Percentiles rank a stretch among this genome's conserved stretches.
These are phyloP conservation scores for Ameiurus melas DNA, from an alignment of 2,113 vertebrate species.

Conservation along the genomic window DNA sequence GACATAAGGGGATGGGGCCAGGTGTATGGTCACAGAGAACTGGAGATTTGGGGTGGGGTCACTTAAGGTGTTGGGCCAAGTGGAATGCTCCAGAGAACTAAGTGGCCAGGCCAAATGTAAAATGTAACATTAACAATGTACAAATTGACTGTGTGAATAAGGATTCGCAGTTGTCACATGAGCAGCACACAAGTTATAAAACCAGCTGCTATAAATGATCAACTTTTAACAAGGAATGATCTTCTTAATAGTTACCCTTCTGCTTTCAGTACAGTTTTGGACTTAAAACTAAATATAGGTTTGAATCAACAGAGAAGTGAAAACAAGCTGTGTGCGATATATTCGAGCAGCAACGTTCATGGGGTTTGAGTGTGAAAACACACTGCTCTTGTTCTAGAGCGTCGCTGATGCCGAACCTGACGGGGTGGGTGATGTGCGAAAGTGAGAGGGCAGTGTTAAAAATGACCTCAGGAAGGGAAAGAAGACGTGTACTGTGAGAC, in stretches of 20 bases:
- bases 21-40: background rate
- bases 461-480: slow-evolving; percentile 30
- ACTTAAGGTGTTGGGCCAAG: background rate
- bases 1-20: background rate
- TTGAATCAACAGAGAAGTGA: background rate
- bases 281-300: background rate
- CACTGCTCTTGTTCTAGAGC: slow-evolving; percentile 27
- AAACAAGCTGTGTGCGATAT: background rate
- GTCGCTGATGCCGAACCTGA: slow-evolving; percentile 13
- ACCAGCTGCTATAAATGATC: background rate
- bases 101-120: background rate
- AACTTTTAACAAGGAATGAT: background rate
- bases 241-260: background rate
- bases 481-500: slow-evolving; percentile 38
- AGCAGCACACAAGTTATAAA: background rate
- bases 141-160: background rate
- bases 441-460: slow-evolving; percentile 48
- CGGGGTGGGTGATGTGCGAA: slow-evolving; percentile 58
- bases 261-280: background rate
- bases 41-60: background rate
- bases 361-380: slow-evolving; percentile 29
- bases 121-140: too few species aligned
- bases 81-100: background rate
- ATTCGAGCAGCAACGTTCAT: background rate
- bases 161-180: background rate